phyloP scores from a whole-genome alignment of 2,113 vertebrate species.

The Plecturocebus donacophilus region DNA sequence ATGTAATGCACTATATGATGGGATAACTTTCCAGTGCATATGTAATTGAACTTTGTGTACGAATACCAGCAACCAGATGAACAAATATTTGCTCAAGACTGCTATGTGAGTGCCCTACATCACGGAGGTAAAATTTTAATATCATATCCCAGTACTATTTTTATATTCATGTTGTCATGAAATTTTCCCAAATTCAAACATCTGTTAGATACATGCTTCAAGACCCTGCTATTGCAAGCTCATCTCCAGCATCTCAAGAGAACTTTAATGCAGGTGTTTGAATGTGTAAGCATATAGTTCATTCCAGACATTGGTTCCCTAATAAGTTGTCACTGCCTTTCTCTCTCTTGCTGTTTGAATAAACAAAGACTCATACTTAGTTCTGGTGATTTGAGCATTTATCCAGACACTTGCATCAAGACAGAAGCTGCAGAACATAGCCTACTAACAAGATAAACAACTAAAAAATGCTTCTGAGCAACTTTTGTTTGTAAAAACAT shows the following conservation, averaged over 20 bases:
- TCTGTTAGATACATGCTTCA: slow-evolving; percentile 65
- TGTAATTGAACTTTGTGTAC: slow-evolving; percentile 16
- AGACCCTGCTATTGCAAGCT: neutral
- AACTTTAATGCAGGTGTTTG: slow-evolving; percentile 66
- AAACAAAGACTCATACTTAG: neutral
- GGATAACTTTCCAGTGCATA: neutral
- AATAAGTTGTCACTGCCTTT: neutral
- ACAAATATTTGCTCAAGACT: slow-evolving; percentile 1
- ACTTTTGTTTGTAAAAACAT: neutral
- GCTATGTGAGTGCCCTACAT: neutral
- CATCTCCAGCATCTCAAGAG: slow-evolving; percentile 60
- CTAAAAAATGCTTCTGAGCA: neutral
- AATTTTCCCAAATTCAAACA: slow-evolving; percentile 56
- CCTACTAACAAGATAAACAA: neutral
- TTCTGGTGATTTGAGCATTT: neutral
- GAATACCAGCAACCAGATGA: neutral
- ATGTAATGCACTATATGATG: neutral
- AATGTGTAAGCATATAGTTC: slow-evolving; percentile 32
- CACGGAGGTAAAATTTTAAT: slow-evolving; percentile 10
- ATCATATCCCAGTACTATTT: neutral
- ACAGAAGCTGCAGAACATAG: neutral
- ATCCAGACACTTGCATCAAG: neutral
- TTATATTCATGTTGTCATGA: slow-evolving; percentile 22
- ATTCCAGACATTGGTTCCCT: slow-evolving; percentile 54
- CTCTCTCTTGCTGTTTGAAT: slow-evolving; percentile 18